Evolutionary conservation across 2,888 invertebrate genomes (phyloP), one percentile per base, ranked within the genome.

Genomic region (Ephialtes manifestator): DNA sequence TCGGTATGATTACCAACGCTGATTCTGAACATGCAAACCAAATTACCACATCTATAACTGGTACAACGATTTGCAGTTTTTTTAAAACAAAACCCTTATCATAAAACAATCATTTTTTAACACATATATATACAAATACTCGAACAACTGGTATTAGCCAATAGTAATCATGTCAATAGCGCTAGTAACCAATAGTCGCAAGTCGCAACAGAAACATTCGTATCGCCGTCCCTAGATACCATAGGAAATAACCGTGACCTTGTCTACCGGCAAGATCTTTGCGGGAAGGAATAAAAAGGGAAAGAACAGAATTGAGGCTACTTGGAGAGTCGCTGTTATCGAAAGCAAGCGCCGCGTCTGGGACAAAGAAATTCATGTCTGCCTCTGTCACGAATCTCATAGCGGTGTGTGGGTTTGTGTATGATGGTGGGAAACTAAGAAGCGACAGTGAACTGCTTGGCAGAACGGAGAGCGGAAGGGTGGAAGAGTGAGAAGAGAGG

Each of bases 371-470:
- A 72, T 53, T 48, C 58, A 58, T 60, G 68, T 81, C 68, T 51
- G 78, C 74, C 58, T 43, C 48, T 15, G 15, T 15, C 5, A 7
- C 39, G 74, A 35, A 60, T 75, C 65, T 20, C 46, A 18, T 35
- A 51, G 20, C 48, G 48, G 20, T 18, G 46, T 67, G 24, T 24
- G 46, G 18, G 74, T 18, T 48, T 53, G 68, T 70, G 20, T 20
- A 46, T 35, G 67, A 76, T 74, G 72, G 77, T 80, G 67, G 75
- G 81, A 72, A 76, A 76, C 53, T 74, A 70, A 79, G 67, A 70
- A 77, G 74, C 63, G 77, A 24, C 74, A 74, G 55, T 67, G 68
- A 43, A 72, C 55, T 70, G 70, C 58, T 53, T 58, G 60, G 76
- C 71, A 58, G n/a, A n/a, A n/a, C 74, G 39, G 28, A 60, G 28